phyloP scores from a whole-genome alignment of 2,797 vertebrate genomes.

The Anomalospiza imberbis region DNA sequence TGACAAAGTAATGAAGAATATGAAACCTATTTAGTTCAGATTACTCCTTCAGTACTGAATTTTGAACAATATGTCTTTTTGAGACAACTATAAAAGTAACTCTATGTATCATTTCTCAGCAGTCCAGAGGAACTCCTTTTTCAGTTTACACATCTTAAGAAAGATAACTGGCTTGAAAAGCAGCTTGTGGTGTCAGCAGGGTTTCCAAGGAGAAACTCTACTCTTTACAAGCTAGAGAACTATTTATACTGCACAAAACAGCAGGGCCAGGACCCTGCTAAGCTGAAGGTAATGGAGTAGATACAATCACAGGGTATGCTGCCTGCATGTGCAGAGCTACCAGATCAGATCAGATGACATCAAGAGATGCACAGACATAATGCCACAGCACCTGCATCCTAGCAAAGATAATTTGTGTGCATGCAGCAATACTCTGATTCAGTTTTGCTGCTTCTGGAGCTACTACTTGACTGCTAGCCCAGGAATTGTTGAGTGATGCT shows the following conservation, averaged over 20 bases:
- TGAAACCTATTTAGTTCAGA: background rate
- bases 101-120: background rate
- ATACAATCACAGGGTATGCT: background rate
- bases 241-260: background rate
- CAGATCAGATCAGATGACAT: background rate
- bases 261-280: background rate
- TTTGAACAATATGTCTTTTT: background rate
- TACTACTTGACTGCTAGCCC: background rate
- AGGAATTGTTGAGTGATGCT: background rate
- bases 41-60: background rate
- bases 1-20: background rate
- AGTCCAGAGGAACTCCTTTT: background rate
- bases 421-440: background rate
- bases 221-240: background rate
- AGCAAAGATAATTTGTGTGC: background rate
- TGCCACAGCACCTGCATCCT: background rate
- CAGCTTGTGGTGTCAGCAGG: background rate
- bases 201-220: background rate
- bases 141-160: background rate
- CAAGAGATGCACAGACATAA: background rate
- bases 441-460: background rate
- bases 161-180: background rate
- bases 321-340: background rate
- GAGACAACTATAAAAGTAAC: background rate
- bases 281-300: background rate